Conservation (phyloP, 2,888 invertebrate species). For the Crioceris asparagi region DNA sequence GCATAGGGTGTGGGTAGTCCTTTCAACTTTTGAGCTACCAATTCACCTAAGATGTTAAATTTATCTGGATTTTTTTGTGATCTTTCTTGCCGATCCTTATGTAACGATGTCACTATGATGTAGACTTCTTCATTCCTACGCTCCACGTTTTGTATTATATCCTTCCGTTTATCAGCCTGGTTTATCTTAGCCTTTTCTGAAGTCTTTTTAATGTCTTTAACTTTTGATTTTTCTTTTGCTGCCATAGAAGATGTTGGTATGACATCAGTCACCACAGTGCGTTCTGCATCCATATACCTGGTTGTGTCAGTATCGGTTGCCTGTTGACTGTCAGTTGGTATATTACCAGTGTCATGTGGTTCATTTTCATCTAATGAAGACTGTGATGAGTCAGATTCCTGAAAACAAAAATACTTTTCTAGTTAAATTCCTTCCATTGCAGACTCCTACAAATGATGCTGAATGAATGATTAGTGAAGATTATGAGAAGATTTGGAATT, state of each 20-base stretch:
- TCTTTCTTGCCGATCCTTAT: conserved; percentile 7
- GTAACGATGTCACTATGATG: conserved; percentile 8
- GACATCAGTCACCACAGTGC: conserved; percentile 6
- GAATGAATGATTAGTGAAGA: conserved; percentile 2
- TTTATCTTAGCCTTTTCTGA: conserved; percentile 5
- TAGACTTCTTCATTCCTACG: conserved; percentile 9
- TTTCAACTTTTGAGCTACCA: conserved; percentile 6
- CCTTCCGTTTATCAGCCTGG: conserved; percentile 5
- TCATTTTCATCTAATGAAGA: conserved; percentile 6
- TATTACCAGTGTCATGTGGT: conserved; percentile 7
- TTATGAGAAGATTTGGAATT: conserved; percentile 3
- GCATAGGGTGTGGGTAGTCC: conserved; percentile 7
- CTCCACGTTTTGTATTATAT: conserved; percentile 5
- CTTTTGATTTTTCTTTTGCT: conserved; percentile 5
- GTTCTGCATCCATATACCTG: conserved; percentile 8
- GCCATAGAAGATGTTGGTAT: conserved; percentile 8
- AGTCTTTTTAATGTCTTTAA: conserved; percentile 2
- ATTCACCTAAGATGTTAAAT: conserved; percentile 7
- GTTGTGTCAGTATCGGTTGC: conserved; percentile 1
- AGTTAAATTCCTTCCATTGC: no score
- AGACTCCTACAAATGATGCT: conserved; percentile 4
- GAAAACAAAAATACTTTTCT: conserved; percentile 1
- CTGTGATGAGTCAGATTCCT: conserved; percentile 5
- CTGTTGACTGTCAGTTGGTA: conserved; percentile 3
- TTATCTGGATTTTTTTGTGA: conserved; percentile 6